Evolutionary conservation across 2,888 invertebrate genomes (phyloP), one percentile per base, ranked within the genome.

Genomic region (Nomada goodeniana): DNA sequence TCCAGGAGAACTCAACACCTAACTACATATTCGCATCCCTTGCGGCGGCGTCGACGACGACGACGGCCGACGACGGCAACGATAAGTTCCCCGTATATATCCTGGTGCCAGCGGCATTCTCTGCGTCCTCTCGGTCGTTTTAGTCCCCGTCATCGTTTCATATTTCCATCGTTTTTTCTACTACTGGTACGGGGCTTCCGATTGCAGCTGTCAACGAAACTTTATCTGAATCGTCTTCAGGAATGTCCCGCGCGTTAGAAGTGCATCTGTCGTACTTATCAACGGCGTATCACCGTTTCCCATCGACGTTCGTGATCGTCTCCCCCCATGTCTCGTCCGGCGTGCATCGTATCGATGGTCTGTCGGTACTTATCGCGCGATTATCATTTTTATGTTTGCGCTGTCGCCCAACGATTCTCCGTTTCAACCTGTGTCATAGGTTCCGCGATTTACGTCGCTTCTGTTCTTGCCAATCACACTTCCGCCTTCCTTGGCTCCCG

Each of bases 1-100:
- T 90, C 83, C 90, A 86, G 85, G 82, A 84, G 87, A 91, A 91
- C 89, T 90, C 89, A 85, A 89, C 90, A 89, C 90, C 88, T 82
- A 91, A 89, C 90, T 91, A 36, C 36, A 36, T 36, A 91, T 91
- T 91, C 90, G 89, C 82, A 75, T 85, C 82, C 80, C 80, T 81
- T 76, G 86, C 86, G 83, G 80, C 65, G 76, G 53, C 75, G 60
- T 55, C 61, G 72, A 64, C 59, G 76, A 57, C 60, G 55, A 76
- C 75, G 60, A 74, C 69, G 63, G 53, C 52, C 60, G 55, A 76
- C 75, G 60, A 74, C 69, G 63, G 67, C 36, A 47, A 29, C 59
- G 55, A 36, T 55, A 59, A 50, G 65, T 57, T 70, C 55, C 57
- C 64, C 60, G 36, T 52, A 18, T 53, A 11, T 36, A 65, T 79